Evolutionary conservation across 2,888 invertebrate species (phyloP).

Genomic region (Folsomia manolachei): DNA sequence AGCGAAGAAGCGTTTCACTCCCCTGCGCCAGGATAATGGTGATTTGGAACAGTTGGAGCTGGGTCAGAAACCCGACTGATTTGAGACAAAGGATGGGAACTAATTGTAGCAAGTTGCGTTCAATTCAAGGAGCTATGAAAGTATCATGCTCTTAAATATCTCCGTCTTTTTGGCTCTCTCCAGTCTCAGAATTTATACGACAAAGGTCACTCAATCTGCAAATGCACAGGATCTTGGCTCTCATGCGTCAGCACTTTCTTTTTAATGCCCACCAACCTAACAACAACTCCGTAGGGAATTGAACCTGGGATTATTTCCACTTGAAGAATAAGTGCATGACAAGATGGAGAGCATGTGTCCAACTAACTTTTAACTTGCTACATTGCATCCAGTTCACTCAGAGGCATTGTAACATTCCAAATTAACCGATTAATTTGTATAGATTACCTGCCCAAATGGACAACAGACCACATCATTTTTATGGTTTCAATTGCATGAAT

Average conservation of each 20-base stretch:
- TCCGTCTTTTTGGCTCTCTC: no score
- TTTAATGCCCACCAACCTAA: not conserved
- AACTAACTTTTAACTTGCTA: no score
- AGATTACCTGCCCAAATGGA: no score
- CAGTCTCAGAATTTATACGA: conserved; percentile 1
- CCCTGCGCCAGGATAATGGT: conserved; percentile 9
- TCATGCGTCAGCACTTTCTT: conserved; percentile 8
- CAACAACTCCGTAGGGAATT: not conserved
- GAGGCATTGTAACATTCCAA: no score
- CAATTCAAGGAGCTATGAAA: no score
- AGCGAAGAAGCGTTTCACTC: conserved; percentile 8
- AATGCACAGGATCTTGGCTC: conserved; percentile 10
- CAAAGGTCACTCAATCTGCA: conserved; percentile 8
- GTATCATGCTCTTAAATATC: no score
- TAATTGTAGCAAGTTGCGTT: no score
- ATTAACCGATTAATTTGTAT: no score
- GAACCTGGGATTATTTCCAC: not conserved
- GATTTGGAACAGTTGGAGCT: not conserved
- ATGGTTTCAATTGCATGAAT: no score
- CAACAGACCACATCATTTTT: no score
- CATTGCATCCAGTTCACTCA: no score
- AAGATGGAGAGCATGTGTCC: no score
- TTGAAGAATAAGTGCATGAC: not conserved
- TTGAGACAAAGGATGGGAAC: conserved; percentile 5
- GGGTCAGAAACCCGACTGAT: conserved; percentile 1